Conservation (phyloP, 2,888 invertebrate genomes). For the Stenodema calcarata region DNA sequence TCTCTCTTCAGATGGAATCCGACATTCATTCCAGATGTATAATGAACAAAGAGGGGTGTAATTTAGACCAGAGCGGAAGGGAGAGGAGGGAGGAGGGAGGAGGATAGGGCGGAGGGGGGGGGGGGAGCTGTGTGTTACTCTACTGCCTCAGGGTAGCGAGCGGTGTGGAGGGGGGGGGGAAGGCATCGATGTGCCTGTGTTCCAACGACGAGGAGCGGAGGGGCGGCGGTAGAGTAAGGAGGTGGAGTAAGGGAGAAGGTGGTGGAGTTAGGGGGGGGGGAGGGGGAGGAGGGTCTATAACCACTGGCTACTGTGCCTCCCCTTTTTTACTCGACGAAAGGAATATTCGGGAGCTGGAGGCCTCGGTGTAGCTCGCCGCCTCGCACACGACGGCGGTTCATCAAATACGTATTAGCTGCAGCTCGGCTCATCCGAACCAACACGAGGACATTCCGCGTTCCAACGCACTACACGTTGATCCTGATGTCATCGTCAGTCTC, state of each 20-base stretch:
- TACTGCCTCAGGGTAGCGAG: conserved; percentile 3
- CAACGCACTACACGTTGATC: not conserved
- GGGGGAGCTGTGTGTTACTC: conserved; percentile 39
- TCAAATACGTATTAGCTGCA: not conserved
- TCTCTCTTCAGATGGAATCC: conserved; percentile 43
- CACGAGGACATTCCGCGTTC: not conserved
- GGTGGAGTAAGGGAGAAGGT: too few species aligned
- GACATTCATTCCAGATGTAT: conserved; percentile 52
- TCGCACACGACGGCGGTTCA: conserved; percentile 26
- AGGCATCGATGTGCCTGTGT: too few species aligned
- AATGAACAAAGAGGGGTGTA: conserved; percentile 50
- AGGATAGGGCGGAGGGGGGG: not conserved
- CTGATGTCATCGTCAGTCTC: not conserved
- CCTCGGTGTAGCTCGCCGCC: not conserved
- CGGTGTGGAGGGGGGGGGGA: not conserved
- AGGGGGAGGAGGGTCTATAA: conserved; percentile 25
- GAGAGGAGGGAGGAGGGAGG: not conserved
- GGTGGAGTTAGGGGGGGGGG: too few species aligned
- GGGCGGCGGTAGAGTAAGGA: not conserved
- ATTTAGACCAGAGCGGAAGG: conserved; percentile 31
- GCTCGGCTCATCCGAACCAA: not conserved
- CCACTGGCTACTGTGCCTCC: conserved; percentile 47
- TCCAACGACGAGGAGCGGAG: not conserved
- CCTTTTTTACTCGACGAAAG: conserved; percentile 43
- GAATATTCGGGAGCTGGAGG: conserved; percentile 45